Evolutionary conservation across 2,888 invertebrate genomes (phyloP).

Genomic region (Tridacna gigas): DNA sequence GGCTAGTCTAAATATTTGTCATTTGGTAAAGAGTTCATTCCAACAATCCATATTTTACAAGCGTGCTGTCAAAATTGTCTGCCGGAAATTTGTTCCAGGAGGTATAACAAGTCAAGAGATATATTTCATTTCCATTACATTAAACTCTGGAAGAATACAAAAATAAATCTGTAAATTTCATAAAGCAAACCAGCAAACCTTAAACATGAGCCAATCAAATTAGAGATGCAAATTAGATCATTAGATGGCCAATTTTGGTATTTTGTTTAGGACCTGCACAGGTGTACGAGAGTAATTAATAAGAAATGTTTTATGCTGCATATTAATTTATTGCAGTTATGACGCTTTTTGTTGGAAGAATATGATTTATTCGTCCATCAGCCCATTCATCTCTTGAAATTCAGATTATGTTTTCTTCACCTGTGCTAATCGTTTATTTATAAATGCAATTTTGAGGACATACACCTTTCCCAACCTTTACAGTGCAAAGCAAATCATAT

Average conservation of each 20-base stretch:
- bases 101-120: too few species aligned
- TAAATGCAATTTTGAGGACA: slow-evolving; percentile 9
- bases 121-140: too few species aligned
- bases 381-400: background rate
- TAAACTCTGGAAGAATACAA: too few species aligned
- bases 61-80: too few species aligned
- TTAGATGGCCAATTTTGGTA: slow-evolving; percentile 21
- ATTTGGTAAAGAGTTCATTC: too few species aligned
- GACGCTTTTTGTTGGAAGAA: background rate
- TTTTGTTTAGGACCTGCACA: slow-evolving; percentile 14
- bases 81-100: too few species aligned
- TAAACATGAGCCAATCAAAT: slow-evolving; percentile 4
- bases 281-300: slow-evolving; percentile 13
- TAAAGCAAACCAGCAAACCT: too few species aligned
- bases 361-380: background rate
- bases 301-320: background rate
- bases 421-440: slow-evolving; percentile 19
- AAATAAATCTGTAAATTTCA: too few species aligned
- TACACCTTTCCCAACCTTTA: background rate
- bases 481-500: background rate
- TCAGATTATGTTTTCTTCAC: slow-evolving; percentile 10
- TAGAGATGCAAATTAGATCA: slow-evolving; percentile 19
- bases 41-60: too few species aligned
- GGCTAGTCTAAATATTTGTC: too few species aligned
- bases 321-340: background rate